Evolutionary conservation across 2,888 invertebrate genomes (phyloP).

Genomic region (Drosophila greeni): DNA sequence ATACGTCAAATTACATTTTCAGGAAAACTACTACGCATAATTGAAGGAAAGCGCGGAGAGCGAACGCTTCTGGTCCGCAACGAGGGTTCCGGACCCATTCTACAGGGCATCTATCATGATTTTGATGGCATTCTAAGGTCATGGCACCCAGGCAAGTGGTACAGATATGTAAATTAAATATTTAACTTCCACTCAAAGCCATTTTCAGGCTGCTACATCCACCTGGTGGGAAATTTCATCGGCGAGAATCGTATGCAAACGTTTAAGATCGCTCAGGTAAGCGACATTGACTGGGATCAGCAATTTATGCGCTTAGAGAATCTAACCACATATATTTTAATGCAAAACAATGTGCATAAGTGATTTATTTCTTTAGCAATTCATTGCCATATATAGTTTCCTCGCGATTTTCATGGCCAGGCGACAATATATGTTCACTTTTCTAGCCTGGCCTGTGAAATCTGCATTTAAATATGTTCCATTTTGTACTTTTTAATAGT

Average conservation of each 20-base stretch:
- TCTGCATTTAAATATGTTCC: slow-evolving; percentile 13
- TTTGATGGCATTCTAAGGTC: slow-evolving; percentile 59
- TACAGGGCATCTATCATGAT: slow-evolving; percentile 75
- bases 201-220: slow-evolving; percentile 64
- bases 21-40: slow-evolving; percentile 73
- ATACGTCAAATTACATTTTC: slow-evolving; percentile 11
- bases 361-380: slow-evolving; percentile 24
- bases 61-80: slow-evolving; percentile 69
- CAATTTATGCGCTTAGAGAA: slow-evolving; percentile 73
- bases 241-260: slow-evolving; percentile 70
- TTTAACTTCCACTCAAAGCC: neutral
- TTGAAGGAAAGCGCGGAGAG: slow-evolving; percentile 69
- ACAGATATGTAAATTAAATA: too few relatives aligned
- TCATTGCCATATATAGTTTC: slow-evolving; percentile 1
- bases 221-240: slow-evolving; percentile 71
- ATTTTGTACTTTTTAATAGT: slow-evolving; percentile 22
- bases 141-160: slow-evolving; percentile 40
- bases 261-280: slow-evolving; percentile 64
- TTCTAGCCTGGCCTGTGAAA: neutral
- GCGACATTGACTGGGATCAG: slow-evolving; percentile 42
- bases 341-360: slow-evolving; percentile 55
- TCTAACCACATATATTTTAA: slow-evolving; percentile 69
- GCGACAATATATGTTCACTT: neutral
- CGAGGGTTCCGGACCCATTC: slow-evolving; percentile 68
- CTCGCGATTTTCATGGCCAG: slow-evolving; percentile 6